Evolutionary conservation across 2,797 vertebrate genomes (phyloP), one percentile per base, ranked within the genome.

Genomic region (Numenius phaeopus): DNA sequence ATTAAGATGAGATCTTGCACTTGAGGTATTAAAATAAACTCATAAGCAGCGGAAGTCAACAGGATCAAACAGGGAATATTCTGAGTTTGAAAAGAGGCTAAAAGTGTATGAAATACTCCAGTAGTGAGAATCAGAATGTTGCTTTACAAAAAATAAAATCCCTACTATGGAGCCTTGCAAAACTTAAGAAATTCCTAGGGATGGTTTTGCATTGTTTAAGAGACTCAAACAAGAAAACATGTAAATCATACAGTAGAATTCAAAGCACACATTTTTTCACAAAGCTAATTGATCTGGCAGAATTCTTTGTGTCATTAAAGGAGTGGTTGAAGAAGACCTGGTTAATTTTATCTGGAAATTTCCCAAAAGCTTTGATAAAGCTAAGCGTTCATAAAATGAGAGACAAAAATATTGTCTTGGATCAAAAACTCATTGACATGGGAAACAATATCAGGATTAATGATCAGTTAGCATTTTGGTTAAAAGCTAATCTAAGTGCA

Each of bases 1-100:
- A 81, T 75, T 62, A 76, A 94, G 72, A 90, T 84, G 92, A 91
- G 72, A 75, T 78, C 82, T 91, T 44, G 47, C 49, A 50, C 67
- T 18, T 62, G 61, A 69, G 40, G 29, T 83, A 83, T 86, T 76
- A 95, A 95, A 95, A 96, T 93, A 84, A 93, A 95, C 62, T 69
- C 32, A 5, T 18, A 46, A 87, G 27, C 42, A 72, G 42, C 1
- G 6, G 86, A 90, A 87, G 46, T 94, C 64, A 83, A 6, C 46
- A 82, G 76, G 37, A 70, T 66, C 34, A 44, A 57, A 83, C 0
- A 2, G 65, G 29, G 32, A 40, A 40, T 78, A 81, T 75, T 70
- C 16, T 17, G 49, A 49, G 46, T 42, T 30, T 85, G 46, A 59
- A 39, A 83, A 77, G 71, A 84, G 23, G 9, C 73, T 58, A 42